Percentiles rank a stretch among this genome's conserved stretches.
These are phyloP conservation scores for Notarius quadriscutis DNA, from an alignment of 2,113 vertebrate species.

Conservation along the genomic window DNA sequence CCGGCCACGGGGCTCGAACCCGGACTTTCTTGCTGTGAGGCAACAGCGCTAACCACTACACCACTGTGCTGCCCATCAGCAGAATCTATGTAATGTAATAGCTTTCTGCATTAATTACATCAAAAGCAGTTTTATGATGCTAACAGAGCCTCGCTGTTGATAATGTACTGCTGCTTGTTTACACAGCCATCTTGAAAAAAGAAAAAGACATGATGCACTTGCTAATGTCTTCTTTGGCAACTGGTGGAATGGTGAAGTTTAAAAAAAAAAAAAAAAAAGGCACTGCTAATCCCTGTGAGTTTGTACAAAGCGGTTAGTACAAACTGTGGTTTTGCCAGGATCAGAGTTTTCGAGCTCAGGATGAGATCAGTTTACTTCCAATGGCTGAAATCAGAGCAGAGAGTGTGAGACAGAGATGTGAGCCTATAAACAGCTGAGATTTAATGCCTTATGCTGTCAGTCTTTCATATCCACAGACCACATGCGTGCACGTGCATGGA, in stretches of 20 bases:
- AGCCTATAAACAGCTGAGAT: conserved; percentile 74
- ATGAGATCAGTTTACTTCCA: conserved; percentile 71
- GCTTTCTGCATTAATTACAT: background rate
- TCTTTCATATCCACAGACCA: conserved; percentile 54
- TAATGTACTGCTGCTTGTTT: background rate
- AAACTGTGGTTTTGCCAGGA: conserved; percentile 64
- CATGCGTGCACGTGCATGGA: conserved; percentile 36
- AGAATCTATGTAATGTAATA: background rate
- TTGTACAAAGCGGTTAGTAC: conserved; percentile 48
- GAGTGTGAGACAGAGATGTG: conserved; percentile 59
- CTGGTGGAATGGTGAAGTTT: conserved; percentile 36
- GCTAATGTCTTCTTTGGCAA: conserved; percentile 48
- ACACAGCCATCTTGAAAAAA: background rate
- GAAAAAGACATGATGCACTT: conserved; percentile 8
- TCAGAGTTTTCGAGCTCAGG: conserved; percentile 52
- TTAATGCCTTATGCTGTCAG: conserved; percentile 52
- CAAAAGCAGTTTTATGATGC: background rate
- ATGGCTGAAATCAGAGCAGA: conserved; percentile 74
- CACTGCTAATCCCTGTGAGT: conserved; percentile 51
- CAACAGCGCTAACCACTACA: too few relatives aligned
- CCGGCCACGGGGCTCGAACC: too few relatives aligned
- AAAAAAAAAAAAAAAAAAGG: conserved; percentile 34
- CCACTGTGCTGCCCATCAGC: background rate
- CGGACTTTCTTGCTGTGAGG: too few relatives aligned
- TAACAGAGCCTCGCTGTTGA: background rate